Conservation (phyloP, 2,888 invertebrate genomes). For the Pterostichus madidus region DNA sequence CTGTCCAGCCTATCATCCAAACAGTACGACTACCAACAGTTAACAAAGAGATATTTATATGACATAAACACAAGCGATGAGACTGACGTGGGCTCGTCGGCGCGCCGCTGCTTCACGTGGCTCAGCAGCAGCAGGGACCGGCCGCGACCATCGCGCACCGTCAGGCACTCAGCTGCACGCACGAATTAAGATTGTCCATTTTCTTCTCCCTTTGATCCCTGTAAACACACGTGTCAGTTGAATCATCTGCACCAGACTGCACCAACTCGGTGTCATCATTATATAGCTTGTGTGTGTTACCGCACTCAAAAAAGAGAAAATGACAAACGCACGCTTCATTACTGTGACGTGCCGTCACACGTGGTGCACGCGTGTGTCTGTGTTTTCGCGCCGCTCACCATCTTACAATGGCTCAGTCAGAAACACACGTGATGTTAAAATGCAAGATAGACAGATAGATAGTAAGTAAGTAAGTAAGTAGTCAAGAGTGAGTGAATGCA, state of each 20-base stretch:
- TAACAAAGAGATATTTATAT: constrained; percentile 74
- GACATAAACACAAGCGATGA: constrained; percentile 67
- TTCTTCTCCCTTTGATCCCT: constrained; percentile 94
- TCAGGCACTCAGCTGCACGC: constrained; percentile 86
- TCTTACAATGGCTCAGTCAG: constrained; percentile 38
- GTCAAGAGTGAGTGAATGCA: constrained; percentile 59
- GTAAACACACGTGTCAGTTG: constrained; percentile 69
- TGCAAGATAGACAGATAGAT: constrained; percentile 54
- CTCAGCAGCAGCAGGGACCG: constrained; percentile 73
- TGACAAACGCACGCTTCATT: constrained; percentile 51
- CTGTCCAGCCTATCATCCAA: constrained; percentile 73
- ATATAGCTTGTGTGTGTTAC: constrained; percentile 53
- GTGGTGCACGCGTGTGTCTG: constrained; percentile 48
- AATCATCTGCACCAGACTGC: constrained; percentile 1
- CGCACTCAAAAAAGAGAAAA: constrained; percentile 53
- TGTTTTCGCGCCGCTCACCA: constrained; percentile 32
- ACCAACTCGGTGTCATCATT: constrained; percentile 51
- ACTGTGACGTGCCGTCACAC: constrained; percentile 43
- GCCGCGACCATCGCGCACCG: constrained; percentile 80
- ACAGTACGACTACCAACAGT: constrained; percentile 75
- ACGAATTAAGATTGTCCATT: constrained; percentile 91
- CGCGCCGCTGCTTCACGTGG: constrained; percentile 21
- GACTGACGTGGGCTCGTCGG: constrained; percentile 65
- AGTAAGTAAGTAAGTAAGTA: constrained; percentile 24
- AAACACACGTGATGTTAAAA: constrained; percentile 54